These are phyloP conservation scores for Edolisoma coerulescens DNA, from an alignment of 2,113 vertebrate species.

Conservation along the genomic window DNA sequence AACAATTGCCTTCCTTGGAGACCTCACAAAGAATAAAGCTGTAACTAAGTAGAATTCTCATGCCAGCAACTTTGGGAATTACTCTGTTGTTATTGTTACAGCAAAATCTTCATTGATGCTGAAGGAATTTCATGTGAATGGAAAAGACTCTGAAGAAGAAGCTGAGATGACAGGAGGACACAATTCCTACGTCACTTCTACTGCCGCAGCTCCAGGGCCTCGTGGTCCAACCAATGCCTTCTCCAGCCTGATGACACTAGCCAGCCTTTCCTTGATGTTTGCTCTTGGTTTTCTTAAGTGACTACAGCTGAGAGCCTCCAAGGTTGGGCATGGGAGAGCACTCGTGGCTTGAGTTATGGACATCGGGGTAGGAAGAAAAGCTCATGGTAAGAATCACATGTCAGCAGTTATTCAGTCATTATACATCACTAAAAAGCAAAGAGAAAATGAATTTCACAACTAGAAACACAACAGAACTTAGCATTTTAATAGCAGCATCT, in stretches of 20 bases:
- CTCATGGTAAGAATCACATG: neutral
- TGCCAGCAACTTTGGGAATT: neutral
- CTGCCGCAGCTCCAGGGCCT: neutral
- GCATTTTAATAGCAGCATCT: neutral
- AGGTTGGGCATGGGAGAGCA: neutral
- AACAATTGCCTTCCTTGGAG: slow-evolving; percentile 16
- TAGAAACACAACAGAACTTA: neutral
- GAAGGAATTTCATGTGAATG: neutral
- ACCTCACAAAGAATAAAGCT: neutral
- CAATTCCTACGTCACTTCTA: fast-evolving
- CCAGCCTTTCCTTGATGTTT: neutral
- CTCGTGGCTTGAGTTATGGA: neutral
- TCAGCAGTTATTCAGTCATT: neutral
- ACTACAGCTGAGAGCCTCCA: neutral
- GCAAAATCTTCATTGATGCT: neutral
- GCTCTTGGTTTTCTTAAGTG: neutral
- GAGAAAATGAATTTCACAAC: neutral
- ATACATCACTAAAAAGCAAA: neutral
- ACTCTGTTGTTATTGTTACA: neutral
- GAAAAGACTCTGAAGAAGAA: neutral
- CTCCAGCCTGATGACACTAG: neutral
- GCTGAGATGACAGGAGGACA: neutral
- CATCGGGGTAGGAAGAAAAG: neutral
- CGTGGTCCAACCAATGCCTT: neutral
- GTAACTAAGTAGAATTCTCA: neutral